phyloP scores from a whole-genome alignment of 2,113 vertebrate species.

The Daboia siamensis region DNA sequence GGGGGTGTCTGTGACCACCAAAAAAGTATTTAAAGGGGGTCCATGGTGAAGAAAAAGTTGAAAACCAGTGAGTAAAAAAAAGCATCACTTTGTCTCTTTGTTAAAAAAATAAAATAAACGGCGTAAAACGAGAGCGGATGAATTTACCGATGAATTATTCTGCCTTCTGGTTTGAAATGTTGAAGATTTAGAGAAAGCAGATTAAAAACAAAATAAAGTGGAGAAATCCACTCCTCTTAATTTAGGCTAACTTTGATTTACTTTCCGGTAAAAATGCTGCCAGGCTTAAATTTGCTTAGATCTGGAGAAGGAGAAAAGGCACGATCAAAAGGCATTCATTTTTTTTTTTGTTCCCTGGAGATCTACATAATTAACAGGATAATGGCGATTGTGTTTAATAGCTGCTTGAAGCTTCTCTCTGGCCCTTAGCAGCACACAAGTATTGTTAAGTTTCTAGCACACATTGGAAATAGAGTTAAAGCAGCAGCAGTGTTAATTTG shows the following conservation, averaged over 20 bases:
- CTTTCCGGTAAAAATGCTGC: neutral
- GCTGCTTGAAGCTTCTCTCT: neutral
- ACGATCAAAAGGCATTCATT: neutral
- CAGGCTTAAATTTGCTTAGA: neutral
- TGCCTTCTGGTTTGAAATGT: too few relatives aligned
- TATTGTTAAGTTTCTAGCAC: neutral
- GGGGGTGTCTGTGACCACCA: neutral
- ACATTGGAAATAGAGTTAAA: neutral
- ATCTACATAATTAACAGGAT: neutral
- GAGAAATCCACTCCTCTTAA: neutral
- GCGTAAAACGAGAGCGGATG: neutral
- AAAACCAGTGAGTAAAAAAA: neutral
- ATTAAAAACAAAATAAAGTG: neutral
- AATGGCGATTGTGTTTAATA: neutral
- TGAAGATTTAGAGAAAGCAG: neutral
- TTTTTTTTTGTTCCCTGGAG: neutral
- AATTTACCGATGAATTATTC: neutral
- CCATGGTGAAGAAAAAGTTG: neutral
- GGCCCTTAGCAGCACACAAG: neutral
- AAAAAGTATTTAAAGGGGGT: neutral
- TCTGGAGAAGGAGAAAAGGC: neutral
- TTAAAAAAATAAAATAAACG: neutral
- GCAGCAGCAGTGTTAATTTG: rapidly evolving
- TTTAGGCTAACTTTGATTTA: neutral
- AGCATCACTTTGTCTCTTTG: neutral